Evolutionary conservation across 2,888 invertebrate genomes (phyloP).

Genomic region (Amphimallon solstitiale): DNA sequence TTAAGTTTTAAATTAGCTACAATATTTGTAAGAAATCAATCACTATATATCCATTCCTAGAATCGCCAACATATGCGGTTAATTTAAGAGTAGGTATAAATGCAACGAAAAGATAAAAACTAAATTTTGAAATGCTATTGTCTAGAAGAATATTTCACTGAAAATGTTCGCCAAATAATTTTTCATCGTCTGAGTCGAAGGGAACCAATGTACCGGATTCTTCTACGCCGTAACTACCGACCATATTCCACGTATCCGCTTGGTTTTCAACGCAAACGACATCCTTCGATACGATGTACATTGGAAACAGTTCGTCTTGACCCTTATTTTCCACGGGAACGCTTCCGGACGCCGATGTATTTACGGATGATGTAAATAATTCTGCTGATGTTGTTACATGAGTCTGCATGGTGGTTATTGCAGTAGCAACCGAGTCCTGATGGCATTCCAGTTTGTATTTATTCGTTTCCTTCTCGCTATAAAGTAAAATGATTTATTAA

Average conservation of each 20-base stretch:
- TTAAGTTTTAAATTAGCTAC: no score
- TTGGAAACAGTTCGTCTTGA: constrained; percentile 57
- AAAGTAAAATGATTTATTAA: neutral
- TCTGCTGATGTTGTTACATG: constrained; percentile 43
- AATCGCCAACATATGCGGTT: no score
- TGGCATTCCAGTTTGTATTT: constrained; percentile 28
- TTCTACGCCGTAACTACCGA: constrained; percentile 61
- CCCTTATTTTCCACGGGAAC: constrained; percentile 48
- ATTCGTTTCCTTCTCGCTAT: constrained; percentile 13
- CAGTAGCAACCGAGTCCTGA: neutral
- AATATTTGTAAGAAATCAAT: no score
- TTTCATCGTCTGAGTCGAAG: constrained; percentile 46
- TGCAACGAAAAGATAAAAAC: neutral
- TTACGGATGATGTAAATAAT: constrained; percentile 45
- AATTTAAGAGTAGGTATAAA: no score
- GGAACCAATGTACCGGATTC: constrained; percentile 60
- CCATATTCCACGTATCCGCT: constrained; percentile 59
- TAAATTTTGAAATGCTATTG: neutral
- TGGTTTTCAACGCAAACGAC: constrained; percentile 53
- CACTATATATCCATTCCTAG: no score
- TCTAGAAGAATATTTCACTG: constrained; percentile 34
- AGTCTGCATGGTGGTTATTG: constrained; percentile 15
- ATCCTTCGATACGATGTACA: constrained; percentile 58
- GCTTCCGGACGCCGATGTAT: constrained; percentile 44
- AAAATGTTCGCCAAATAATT: constrained; percentile 46